phyloP scores from a whole-genome alignment of 92 coral and sea anemone genomes.

The Pocillopora meandrina region DNA sequence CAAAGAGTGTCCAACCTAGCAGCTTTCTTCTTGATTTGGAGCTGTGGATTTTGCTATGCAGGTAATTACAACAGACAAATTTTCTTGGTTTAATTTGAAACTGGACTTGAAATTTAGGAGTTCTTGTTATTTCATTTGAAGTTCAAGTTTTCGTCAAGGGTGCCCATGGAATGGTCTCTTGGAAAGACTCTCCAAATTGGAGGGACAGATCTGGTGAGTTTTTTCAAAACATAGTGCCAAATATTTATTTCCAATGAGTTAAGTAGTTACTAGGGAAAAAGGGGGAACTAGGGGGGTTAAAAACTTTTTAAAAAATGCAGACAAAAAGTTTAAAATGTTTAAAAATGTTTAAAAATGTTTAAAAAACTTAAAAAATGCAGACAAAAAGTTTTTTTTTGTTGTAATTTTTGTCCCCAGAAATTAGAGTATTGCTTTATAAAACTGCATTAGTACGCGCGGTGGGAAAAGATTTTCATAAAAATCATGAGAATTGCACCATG shows the following conservation, averaged over 20 bases:
- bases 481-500: too few species aligned
- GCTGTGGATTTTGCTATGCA: slow-evolving; percentile 40
- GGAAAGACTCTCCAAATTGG: slow-evolving; percentile 71
- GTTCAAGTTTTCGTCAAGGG: slow-evolving; percentile 74
- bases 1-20: slow-evolving; percentile 17
- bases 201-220: slow-evolving; percentile 81
- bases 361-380: too few species aligned
- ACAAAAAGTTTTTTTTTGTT: too few species aligned
- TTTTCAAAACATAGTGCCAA: background rate
- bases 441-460: too few species aligned
- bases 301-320: too few species aligned
- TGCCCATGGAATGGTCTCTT: slow-evolving; percentile 57
- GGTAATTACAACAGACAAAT: background rate
- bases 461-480: too few species aligned
- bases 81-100: background rate
- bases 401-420: too few species aligned
- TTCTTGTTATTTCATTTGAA: slow-evolving; percentile 4
- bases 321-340: too few species aligned
- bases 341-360: too few species aligned
- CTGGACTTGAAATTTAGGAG: background rate
- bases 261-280: too few species aligned
- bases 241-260: background rate
- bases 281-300: too few species aligned
- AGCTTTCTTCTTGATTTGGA: slow-evolving; percentile 30
- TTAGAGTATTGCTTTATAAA: too few species aligned